Evolutionary conservation across 2,113 vertebrate genomes (phyloP).

Genomic region (Coregonus clupeaformis): DNA sequence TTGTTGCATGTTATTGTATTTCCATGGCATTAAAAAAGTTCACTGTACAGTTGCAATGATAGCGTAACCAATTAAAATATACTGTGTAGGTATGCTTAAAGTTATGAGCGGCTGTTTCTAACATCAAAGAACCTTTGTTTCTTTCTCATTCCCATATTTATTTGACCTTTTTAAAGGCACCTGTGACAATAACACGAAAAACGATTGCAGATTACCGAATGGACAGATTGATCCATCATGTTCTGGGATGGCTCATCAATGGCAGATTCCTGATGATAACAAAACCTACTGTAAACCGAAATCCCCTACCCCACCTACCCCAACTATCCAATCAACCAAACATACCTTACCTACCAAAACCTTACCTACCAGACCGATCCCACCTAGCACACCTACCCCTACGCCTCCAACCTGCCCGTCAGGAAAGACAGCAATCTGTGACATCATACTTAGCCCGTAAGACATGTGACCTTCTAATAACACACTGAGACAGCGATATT

Average conservation of each 20-base stretch:
- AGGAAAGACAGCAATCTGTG: conserved; percentile 63
- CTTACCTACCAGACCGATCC: too few relatives aligned
- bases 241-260: conserved; percentile 73
- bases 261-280: conserved; percentile 60
- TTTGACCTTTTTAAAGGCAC: conserved; percentile 69
- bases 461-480: conserved; percentile 25
- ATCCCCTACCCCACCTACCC: too few relatives aligned
- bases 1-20: too few relatives aligned
- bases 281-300: conserved; percentile 60
- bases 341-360: too few relatives aligned
- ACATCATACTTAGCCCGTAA: conserved; percentile 82
- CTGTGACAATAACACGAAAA: conserved; percentile 79
- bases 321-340: too few relatives aligned
- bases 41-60: too few relatives aligned
- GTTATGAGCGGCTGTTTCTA: not conserved
- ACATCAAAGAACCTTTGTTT: not conserved
- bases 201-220: conserved; percentile 81
- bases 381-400: too few relatives aligned
- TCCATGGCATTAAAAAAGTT: too few relatives aligned
- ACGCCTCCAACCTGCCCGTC: not conserved
- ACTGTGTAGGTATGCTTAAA: too few relatives aligned
- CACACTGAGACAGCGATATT: too few relatives aligned
- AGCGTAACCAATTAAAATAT: too few relatives aligned
- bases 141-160: conserved; percentile 13
- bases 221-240: conserved; percentile 69